Conservation (phyloP, 2,888 invertebrate genomes). For the Orthonevra nobilis region DNA sequence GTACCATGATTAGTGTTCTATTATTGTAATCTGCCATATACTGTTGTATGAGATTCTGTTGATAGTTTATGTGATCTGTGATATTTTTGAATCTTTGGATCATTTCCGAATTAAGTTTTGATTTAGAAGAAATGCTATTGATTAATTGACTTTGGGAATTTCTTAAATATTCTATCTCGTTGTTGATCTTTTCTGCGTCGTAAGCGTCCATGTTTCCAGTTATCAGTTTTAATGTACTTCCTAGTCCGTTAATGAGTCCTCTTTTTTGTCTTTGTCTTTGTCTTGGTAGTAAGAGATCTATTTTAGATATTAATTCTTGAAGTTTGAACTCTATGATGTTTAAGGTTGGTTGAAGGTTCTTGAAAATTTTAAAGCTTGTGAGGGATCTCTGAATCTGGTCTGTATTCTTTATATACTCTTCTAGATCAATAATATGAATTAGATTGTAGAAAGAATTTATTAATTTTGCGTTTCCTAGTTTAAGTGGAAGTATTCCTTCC, state of each 20-base stretch:
- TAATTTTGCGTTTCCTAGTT: too few relatives aligned
- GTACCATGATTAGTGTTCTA: not conserved
- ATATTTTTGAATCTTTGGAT: conserved; percentile 38
- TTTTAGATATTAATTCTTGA: conserved; percentile 7
- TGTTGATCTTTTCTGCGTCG: conserved; percentile 17
- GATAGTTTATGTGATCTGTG: conserved; percentile 26
- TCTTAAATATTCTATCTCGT: conserved; percentile 23
- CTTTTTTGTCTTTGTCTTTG: conserved; percentile 23
- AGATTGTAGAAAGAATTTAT: too few relatives aligned
- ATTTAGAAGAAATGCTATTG: conserved; percentile 1
- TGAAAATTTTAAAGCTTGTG: conserved; percentile 1
- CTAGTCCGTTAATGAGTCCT: conserved; percentile 35
- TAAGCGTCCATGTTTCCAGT: conserved; percentile 24
- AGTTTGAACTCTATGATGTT: conserved; percentile 30
- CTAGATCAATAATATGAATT: too few relatives aligned
- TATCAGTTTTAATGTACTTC: conserved; percentile 28
- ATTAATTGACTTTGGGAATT: too few relatives aligned
- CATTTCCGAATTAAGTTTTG: conserved; percentile 23
- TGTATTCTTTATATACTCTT: not conserved
- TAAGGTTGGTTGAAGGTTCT: conserved; percentile 22
- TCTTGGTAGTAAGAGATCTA: too few relatives aligned
- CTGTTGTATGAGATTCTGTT: conserved; percentile 14
- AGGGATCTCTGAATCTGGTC: conserved; percentile 2
- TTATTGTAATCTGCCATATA: conserved; percentile 5
- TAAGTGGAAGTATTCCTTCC: too few relatives aligned